A percentile compares a stretch with the other conserved stretches of the same genome.
Evolutionary conservation across 2,888 invertebrate genomes (phyloP).

Genomic region (Platycnemis pennipes): DNA sequence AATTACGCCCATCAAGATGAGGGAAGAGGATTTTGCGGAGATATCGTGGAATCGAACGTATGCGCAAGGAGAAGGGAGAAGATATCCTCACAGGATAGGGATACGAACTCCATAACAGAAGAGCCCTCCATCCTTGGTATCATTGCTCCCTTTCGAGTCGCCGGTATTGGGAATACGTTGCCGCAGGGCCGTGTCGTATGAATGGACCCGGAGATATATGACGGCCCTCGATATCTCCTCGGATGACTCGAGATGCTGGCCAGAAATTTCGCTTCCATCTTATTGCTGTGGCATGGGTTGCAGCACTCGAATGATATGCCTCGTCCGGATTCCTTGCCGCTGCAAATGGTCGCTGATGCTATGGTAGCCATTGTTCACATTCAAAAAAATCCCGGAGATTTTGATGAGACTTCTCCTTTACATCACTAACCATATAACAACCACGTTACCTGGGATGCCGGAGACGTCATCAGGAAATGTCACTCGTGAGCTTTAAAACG

Average conservation of each 20-base stretch:
- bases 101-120: neutral
- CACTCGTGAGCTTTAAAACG: no score
- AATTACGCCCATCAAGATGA: constrained; percentile 26
- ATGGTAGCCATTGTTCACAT: neutral
- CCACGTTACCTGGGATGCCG: neutral
- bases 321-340: neutral
- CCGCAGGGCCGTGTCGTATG: neutral
- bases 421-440: neutral
- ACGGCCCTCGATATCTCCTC: neutral
- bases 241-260: neutral
- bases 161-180: neutral
- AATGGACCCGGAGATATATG: neutral
- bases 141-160: neutral
- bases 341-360: neutral
- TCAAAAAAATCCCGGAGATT: neutral
- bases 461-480: no score
- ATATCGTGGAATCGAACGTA: no score
- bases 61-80: neutral
- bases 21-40: neutral
- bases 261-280: neutral
- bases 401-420: neutral
- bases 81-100: neutral
- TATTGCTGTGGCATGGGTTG: neutral
- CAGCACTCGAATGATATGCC: neutral
- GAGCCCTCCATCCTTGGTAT: neutral